Conservation (phyloP, 2,888 invertebrate genomes). For the Philereme transversata region DNA sequence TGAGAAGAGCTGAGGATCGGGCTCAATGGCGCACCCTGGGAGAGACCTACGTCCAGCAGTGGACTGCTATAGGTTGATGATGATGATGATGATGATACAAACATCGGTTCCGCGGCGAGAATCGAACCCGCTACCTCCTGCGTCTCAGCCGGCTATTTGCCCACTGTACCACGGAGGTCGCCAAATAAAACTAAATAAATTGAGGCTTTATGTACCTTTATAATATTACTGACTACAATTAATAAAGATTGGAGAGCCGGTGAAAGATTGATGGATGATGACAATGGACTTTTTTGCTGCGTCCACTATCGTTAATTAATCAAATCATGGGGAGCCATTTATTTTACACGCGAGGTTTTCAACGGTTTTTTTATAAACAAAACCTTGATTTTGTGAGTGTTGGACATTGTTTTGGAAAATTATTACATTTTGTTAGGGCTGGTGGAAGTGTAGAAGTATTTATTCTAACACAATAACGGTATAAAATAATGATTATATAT, state of each 20-base stretch:
- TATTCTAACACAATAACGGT: neutral
- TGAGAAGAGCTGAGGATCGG: no score
- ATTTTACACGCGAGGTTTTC: constrained; percentile 4
- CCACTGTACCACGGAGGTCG: no score
- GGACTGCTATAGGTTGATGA: no score
- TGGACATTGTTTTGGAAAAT: neutral
- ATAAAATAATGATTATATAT: no score
- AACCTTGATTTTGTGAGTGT: neutral
- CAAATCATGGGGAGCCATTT: constrained; percentile 3
- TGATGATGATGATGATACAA: no score
- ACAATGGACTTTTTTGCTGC: constrained; percentile 7
- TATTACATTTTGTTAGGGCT: neutral
- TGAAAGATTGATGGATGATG: constrained; percentile 18
- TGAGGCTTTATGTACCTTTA: neutral
- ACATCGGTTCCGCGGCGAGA: no score
- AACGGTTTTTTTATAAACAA: neutral
- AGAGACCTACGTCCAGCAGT: no score
- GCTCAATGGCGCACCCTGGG: no score
- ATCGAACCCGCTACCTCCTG: no score
- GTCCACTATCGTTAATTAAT: constrained; percentile 22
- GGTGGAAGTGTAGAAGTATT: neutral
- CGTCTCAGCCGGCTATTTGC: no score
- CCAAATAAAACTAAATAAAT: no score
- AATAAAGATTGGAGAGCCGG: constrained; percentile 11
- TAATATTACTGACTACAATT: constrained; percentile 3